Evolutionary conservation across 1,140 invertebrate genomes (phyloP).

Genomic region (Batillaria attramentaria): DNA sequence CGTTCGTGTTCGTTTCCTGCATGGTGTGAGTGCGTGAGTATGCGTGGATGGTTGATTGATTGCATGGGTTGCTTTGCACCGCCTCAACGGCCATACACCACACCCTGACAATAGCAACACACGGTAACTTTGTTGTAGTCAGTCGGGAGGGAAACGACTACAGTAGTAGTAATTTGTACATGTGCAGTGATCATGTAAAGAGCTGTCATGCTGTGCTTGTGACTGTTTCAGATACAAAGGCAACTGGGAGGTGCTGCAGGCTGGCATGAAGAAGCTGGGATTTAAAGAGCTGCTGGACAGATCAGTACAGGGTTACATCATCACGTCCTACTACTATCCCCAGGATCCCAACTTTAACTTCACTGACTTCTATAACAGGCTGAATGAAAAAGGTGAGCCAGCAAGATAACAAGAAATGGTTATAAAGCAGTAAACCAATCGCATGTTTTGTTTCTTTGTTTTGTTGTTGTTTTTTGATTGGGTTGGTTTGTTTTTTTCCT

Average conservation of each 20-base stretch:
- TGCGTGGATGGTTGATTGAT: neutral
- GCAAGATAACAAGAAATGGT: too few species aligned
- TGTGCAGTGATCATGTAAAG: too few species aligned
- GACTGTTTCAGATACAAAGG: constrained; percentile 71
- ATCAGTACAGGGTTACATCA: constrained; percentile 71
- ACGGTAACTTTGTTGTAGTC: too few species aligned
- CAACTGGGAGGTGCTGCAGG: constrained; percentile 69
- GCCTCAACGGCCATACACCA: neutral
- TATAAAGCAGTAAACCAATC: too few species aligned
- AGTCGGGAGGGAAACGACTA: too few species aligned
- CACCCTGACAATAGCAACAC: neutral
- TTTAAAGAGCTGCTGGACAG: constrained; percentile 70
- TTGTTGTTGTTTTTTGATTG: too few species aligned
- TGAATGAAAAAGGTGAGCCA: constrained; percentile 71
- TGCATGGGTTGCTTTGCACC: neutral
- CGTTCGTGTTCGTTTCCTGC: too few species aligned
- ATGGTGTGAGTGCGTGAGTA: neutral
- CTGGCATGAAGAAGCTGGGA: constrained; percentile 72
- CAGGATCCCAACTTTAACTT: constrained; percentile 72
- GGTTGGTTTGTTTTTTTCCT: too few species aligned
- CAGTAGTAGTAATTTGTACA: too few species aligned
- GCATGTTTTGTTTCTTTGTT: too few species aligned
- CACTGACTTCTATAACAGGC: constrained; percentile 70
- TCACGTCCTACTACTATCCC: constrained; percentile 73
- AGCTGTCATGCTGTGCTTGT: too few species aligned